Base-by-base conservation (phyloP, 2,888 invertebrate genomes). In the Therioaphis trifolii region DNA sequence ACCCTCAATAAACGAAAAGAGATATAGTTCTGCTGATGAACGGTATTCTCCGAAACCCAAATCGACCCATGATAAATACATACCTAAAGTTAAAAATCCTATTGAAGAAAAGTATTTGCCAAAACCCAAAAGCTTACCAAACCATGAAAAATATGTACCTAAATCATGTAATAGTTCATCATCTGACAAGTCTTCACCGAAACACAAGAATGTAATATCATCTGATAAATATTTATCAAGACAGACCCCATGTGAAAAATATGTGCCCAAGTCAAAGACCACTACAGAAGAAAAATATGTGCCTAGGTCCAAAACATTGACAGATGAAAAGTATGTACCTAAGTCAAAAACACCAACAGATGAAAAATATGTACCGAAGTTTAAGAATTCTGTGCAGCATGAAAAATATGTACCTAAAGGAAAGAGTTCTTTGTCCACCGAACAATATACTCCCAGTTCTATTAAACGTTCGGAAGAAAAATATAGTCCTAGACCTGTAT, bases 171-270 rank as follows among this genome's bases (percentile, higher is more conserved):
- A 11, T n/a, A 35, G 35, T 35, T 35, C 7, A 7, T 35, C 35
- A 35, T 35, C 35, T 35, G 35, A 35, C 12, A 21, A 29, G 15
- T 35, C 35, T 35, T 35, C 7, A 35, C 7, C 35, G 7, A 35
- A 35, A 35, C 35, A 3, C 7, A 35, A 35, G 7, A 35, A 35
- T 35, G 7, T 35, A 7, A 5, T 35, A 52, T 68, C 78, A 18
- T 27, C 58, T 80, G 61, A 80, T 4, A 61, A 63, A 14, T 82
- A 74, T 52, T 74, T 40, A 4, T 46, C 61, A 5, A 82, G 66
- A 63, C 40, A 74, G 21, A 61, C 84, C 69, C 27, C 80, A 27
- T 49, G 75, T n/a, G 79, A 84, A 68, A 85, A 84, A 63, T 21
- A 78, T 43, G 15, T n/a, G 1, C 29, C 84, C 35, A 84, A 49